phyloP scores from a whole-genome alignment of 2,113 vertebrate genomes.

The Oenanthe oenanthe region DNA sequence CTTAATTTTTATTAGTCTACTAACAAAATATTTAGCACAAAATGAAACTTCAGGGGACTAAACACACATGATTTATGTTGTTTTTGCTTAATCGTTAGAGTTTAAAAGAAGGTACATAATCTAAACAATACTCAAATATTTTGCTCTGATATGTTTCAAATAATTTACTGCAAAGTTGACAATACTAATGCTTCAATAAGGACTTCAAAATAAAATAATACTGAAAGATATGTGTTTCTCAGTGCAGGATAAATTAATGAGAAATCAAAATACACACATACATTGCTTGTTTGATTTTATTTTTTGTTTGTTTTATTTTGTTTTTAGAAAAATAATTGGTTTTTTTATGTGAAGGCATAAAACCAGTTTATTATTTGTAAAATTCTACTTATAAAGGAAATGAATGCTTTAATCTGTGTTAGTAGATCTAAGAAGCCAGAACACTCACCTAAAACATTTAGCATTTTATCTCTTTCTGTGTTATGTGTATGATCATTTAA shows the following conservation, averaged over 20 bases:
- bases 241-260: background rate
- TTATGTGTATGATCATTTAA: background rate
- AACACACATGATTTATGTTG: background rate
- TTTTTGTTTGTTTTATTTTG: background rate
- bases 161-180: background rate
- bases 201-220: background rate
- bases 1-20: background rate
- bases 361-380: background rate
- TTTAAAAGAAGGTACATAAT: background rate
- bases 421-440: background rate
- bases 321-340: background rate
- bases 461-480: background rate
- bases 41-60: background rate
- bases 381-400: background rate
- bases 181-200: background rate
- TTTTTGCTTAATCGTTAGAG: background rate
- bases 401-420: background rate
- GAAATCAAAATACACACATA: background rate
- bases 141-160: background rate
- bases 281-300: accelerated
- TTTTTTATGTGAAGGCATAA: background rate
- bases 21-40: background rate
- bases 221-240: background rate
- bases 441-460: background rate
- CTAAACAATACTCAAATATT: background rate